phyloP scores from a whole-genome alignment of 1,140 invertebrate species.

The Zaprionus gabonicus region DNA sequence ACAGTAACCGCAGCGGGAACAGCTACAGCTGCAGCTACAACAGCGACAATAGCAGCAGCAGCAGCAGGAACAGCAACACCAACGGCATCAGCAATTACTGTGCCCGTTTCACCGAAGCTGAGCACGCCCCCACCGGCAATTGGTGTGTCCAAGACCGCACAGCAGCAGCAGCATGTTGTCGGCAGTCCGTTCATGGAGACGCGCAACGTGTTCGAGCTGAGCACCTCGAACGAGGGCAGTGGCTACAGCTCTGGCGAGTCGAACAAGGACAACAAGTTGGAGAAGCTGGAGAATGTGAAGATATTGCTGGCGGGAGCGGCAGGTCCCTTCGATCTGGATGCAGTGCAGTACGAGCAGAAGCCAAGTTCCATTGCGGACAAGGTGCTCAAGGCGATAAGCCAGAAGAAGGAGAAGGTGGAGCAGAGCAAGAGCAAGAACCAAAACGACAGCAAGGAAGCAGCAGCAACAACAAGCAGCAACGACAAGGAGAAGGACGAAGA shows the following conservation, averaged over 20 bases:
- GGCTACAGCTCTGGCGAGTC: conserved; percentile 84
- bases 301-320: conserved; percentile 70
- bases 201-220: conserved; percentile 80
- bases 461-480: not conserved
- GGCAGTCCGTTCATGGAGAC: conserved; percentile 86
- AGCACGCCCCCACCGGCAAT: conserved; percentile 54
- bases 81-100: conserved; percentile 17
- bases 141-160: conserved; percentile 33
- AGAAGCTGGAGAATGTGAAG: conserved; percentile 85
- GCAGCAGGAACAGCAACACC: conserved; percentile 9
- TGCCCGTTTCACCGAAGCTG: conserved; percentile 47
- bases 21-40: conserved; percentile 9
- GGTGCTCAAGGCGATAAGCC: conserved; percentile 86
- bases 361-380: conserved; percentile 87
- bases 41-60: conserved; percentile 5
- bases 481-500: conserved; percentile 5
- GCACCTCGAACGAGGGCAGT: conserved; percentile 65
- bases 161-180: conserved; percentile 42
- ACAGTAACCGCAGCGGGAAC: not conserved
- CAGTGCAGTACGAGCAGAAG: conserved; percentile 78
- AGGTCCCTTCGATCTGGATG: conserved; percentile 72
- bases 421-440: conserved; percentile 61
- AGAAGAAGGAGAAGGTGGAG: conserved; percentile 84
- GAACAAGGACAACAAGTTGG: conserved; percentile 85
- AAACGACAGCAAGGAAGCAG: not conserved